Evolutionary conservation across 2,888 invertebrate genomes (phyloP), one percentile per base, ranked within the genome.

Genomic region (Chrysopilus asiliformis): DNA sequence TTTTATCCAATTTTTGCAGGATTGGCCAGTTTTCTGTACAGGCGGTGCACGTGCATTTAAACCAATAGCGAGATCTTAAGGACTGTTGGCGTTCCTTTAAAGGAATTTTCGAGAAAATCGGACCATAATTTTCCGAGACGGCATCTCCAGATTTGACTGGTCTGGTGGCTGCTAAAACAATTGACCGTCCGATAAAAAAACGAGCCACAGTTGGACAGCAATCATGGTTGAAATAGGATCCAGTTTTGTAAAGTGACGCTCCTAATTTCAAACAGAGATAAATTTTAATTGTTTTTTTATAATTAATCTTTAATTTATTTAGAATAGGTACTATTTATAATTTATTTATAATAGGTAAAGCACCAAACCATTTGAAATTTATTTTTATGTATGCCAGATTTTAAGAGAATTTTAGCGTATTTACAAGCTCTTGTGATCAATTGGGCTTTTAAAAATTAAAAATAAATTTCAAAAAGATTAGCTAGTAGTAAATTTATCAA

Each of bases 111-210:
- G 70, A 72, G 53, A 82, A 86, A 48, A 80, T 70, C 1, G 85
- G 85, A 0, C 86, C 87, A 55, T 89, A 89, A 62, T 86, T 86
- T 52, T 87, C 87, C 0, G 79, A 74, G 0, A 86, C 70, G n/a
- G 71, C 53, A 27, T 80, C 78, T 1, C 79, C 79, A 0, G 70
- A 58, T 4, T 64, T 53, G 34, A 85, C 58, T 0, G 81, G 77
- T 4, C 79, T 70, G 1, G 70, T 68, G 1, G 82, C 73, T 7
- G 73, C 68, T 2, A 86, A 64, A 1, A 86, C 72, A 33, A 89
- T 73, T 38, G 72, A 71, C 39, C 74, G 75, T 0, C 83, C 83
- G 22, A 74, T 69, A 52, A 84, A 86, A 57, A 79, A 79, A 51
- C 86, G 80, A 46, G 77, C 74, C 1, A 82, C 76, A 7, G 77